Evolutionary conservation across 2,888 invertebrate species (phyloP).

Genomic region (Polylopha cassiicola): DNA sequence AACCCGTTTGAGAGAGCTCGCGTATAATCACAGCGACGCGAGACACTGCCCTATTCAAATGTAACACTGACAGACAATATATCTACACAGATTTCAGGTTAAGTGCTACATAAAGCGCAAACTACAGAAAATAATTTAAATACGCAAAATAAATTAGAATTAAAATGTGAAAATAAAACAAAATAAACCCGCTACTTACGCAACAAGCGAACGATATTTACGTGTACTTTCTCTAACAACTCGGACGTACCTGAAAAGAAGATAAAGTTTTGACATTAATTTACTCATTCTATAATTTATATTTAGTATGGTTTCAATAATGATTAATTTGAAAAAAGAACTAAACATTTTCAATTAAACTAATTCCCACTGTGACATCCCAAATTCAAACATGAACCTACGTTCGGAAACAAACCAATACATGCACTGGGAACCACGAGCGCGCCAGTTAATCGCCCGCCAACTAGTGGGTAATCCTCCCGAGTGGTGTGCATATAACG

Average conservation of each 20-base stretch:
- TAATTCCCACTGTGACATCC: slow-evolving; percentile 42
- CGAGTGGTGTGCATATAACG: slow-evolving; percentile 69
- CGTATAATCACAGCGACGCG: slow-evolving; percentile 43
- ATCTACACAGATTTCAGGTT: slow-evolving; percentile 23
- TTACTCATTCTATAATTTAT: no score
- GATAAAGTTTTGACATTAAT: no score
- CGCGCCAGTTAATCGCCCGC: slow-evolving; percentile 61
- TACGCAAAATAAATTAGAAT: neutral
- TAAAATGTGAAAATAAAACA: slow-evolving; percentile 35
- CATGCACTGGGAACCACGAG: slow-evolving; percentile 53
- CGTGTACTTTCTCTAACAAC: slow-evolving; percentile 60
- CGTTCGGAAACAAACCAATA: slow-evolving; percentile 58
- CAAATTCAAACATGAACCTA: slow-evolving; percentile 47
- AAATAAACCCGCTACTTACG: slow-evolving; percentile 64
- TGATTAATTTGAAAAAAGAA: no score
- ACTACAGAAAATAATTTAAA: neutral
- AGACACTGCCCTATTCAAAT: slow-evolving; percentile 43
- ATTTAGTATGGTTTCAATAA: no score
- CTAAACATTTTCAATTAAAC: no score
- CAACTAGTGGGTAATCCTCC: slow-evolving; percentile 69
- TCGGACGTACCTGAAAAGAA: slow-evolving; percentile 67
- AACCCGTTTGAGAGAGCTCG: slow-evolving; percentile 38
- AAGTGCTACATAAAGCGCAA: slow-evolving; percentile 15
- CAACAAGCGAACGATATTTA: slow-evolving; percentile 56
- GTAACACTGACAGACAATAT: slow-evolving; percentile 37